Base-by-base conservation (phyloP, 2,797 vertebrate species). In the Gouania willdenowi region DNA sequence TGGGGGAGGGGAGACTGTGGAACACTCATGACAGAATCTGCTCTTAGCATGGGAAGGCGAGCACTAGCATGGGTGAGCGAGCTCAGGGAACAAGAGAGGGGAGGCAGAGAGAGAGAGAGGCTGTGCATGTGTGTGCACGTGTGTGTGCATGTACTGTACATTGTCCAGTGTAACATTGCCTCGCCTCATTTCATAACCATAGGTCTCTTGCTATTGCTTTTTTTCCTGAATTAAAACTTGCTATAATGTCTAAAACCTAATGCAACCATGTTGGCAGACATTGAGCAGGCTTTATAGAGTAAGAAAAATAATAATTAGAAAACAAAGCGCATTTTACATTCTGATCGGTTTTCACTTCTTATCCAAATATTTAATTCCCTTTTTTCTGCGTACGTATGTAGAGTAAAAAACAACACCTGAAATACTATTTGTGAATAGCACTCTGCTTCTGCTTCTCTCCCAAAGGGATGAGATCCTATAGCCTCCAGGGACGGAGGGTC, bases 1-100 rank as follows among this genome's bases (percentile, higher is more conserved):
- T 71, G 83, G 84, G 85, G 79, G 80, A 82, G 55, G 82, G 79
- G 66, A 70, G 48, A 30, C 62, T 52, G 49, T 56, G 31, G 29
- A 66, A 69, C 27, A 14, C 56, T 75, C 59, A 78, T 66, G 65
- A 80, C 75, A 79, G 76, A 79, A 77, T 77, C 66, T 80, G 76
- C 73, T 79, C 70, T 71, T 75, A 69, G 55, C 78, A 75, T 70
- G 71, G 66, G 63, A 73, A 56, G 66, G 56, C 38, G 15, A 70
- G 52, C 4, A 37, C n/a, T n/a, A 66, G 48, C 56, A 66, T 57
- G 79, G 61, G 54, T 56, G 69, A 79, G 78, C 41, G 63, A 66
- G 61, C 34, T 67, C 25, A 59, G 36, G 43, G 49, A 62, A 35
- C 34, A 25, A 50, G 56, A 61, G 48, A 41, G 54, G 48, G 41